Percentiles rank a stretch among this genome's conserved stretches.
Conservation (phyloP, 2,113 vertebrate species). For the Otolemur garnettii region DNA sequence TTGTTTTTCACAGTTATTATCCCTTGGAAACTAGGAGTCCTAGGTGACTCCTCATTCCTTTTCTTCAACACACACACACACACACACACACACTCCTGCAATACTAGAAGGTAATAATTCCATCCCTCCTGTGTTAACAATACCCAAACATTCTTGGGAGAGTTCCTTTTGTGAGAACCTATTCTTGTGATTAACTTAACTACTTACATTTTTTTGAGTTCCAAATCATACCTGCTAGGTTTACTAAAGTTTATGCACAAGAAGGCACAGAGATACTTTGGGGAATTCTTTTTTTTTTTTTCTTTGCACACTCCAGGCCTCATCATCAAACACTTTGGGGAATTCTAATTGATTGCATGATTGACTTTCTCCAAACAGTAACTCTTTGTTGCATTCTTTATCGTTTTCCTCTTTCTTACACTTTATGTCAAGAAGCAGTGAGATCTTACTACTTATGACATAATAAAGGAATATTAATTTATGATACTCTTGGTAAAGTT, state of each 20-base stretch:
- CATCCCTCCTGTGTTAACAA: background rate
- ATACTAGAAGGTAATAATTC: background rate
- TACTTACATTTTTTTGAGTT: background rate
- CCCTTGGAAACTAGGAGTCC: background rate
- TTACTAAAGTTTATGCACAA: background rate
- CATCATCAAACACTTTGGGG: background rate
- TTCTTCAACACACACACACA: background rate
- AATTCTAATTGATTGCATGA: background rate
- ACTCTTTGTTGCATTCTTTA: background rate
- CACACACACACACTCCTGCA: background rate
- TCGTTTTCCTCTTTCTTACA: background rate
- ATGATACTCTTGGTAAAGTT: background rate
- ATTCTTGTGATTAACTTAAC: background rate
- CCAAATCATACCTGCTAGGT: background rate
- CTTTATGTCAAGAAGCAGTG: background rate
- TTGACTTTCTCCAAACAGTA: background rate
- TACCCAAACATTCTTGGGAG: background rate
- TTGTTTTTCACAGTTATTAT: background rate
- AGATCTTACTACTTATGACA: background rate
- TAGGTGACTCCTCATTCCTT: background rate
- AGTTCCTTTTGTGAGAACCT: background rate
- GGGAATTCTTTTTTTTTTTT: too few species aligned
- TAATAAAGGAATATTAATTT: background rate
- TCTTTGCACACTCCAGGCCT: too few species aligned
- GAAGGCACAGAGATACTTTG: conserved; percentile 4